Evolutionary conservation across 2,888 invertebrate genomes (phyloP).

Genomic region (Metacarcinus magister): DNA sequence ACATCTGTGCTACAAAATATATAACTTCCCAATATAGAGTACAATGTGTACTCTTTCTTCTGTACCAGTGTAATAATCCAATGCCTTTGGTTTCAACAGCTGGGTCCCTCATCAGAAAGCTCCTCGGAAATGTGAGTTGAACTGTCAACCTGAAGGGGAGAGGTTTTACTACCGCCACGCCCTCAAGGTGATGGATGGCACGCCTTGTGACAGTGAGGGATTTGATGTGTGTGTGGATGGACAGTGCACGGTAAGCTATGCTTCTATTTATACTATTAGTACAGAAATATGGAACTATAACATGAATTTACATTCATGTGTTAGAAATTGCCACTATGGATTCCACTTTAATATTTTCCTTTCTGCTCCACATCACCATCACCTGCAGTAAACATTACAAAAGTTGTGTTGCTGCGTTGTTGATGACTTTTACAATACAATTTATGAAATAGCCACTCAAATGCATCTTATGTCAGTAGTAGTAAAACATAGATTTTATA

Average conservation of each 20-base stretch:
- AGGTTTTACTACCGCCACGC: slow-evolving; percentile 95
- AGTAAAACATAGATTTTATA: no score
- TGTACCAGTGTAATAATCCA: not conserved
- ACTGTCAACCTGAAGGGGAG: slow-evolving; percentile 96
- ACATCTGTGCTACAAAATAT: not conserved
- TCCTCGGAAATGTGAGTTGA: slow-evolving; percentile 95
- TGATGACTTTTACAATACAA: no score
- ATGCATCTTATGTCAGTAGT: no score
- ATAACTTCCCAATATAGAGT: not conserved
- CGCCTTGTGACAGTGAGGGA: slow-evolving; percentile 91
- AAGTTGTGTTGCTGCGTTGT: no score
- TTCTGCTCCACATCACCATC: no score
- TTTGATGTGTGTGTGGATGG: slow-evolving; percentile 98
- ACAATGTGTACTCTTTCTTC: not conserved
- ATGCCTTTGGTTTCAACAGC: slow-evolving; percentile 85
- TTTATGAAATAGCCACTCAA: no score
- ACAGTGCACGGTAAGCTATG: slow-evolving; percentile 91
- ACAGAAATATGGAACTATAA: no score
- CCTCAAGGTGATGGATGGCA: slow-evolving; percentile 92
- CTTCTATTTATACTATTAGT: not conserved
- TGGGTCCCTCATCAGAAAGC: slow-evolving; percentile 96
- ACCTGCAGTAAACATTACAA: no score
- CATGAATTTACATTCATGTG: not conserved
- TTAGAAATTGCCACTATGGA: not conserved
- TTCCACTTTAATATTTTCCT: not conserved